A percentile compares a stretch with the other conserved stretches of the same genome.
These are phyloP conservation scores for Drosophila sulfurigaster DNA, from an alignment of 1,140 invertebrate species.

Conservation along the genomic window DNA sequence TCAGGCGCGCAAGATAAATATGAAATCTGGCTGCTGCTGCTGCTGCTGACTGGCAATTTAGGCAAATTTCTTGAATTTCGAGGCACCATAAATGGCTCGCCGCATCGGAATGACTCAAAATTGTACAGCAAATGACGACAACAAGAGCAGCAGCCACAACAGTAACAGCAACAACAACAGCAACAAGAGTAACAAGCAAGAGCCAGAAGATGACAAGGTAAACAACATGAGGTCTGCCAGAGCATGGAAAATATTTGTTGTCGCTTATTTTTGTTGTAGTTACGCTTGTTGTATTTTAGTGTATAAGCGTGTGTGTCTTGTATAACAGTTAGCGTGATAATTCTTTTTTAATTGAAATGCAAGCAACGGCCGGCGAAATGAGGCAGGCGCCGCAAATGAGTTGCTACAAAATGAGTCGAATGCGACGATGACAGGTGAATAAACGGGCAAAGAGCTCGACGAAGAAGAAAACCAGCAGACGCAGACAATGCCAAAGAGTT, in stretches of 20 bases:
- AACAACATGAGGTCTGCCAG: constrained; percentile 48
- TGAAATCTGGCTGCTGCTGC: constrained; percentile 16
- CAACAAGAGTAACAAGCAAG: constrained; percentile 26
- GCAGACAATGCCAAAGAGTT: constrained; percentile 77
- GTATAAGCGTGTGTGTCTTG: constrained; percentile 29
- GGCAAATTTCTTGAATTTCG: constrained; percentile 75
- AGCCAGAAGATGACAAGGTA: constrained; percentile 63
- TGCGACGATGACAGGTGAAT: constrained; percentile 62
- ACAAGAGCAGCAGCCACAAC: constrained; percentile 3
- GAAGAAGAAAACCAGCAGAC: constrained; percentile 19
- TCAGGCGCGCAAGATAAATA: constrained; percentile 10
- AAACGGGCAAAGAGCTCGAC: constrained; percentile 49
- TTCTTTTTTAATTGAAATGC: constrained; percentile 75
- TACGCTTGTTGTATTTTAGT: constrained; percentile 13
- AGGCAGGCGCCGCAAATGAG: constrained; percentile 26
- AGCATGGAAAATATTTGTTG: constrained; percentile 25
- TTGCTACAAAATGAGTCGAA: constrained; percentile 25
- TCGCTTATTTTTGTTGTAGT: constrained; percentile 22
- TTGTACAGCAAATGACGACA: constrained; percentile 67
- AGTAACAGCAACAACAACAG: constrained; percentile 24
- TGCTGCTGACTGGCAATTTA: constrained; percentile 54
- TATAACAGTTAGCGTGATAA: constrained; percentile 74
- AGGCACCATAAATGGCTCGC: constrained; percentile 55
- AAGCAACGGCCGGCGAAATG: constrained; percentile 32
- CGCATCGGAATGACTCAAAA: constrained; percentile 57